Conservation (phyloP, 1,140 invertebrate genomes). For the Rhopalosiphum maidis region DNA sequence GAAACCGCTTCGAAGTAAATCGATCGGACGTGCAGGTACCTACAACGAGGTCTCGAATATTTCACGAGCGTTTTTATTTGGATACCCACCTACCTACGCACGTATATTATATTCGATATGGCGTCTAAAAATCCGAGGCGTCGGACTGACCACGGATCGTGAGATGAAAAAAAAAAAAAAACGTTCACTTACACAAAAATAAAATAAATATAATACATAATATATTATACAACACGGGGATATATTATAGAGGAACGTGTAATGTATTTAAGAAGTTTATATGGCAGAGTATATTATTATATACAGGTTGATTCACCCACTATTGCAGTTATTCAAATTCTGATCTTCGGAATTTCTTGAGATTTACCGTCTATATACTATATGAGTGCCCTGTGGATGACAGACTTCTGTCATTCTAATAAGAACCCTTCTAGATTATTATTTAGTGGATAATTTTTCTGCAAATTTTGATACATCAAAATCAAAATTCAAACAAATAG, state of each 20-base stretch:
- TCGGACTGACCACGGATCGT: background rate
- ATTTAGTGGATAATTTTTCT: too few relatives aligned
- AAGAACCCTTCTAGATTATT: too few relatives aligned
- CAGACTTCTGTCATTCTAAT: too few relatives aligned
- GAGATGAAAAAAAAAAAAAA: background rate
- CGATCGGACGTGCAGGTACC: background rate
- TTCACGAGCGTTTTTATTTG: background rate
- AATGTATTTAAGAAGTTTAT: background rate
- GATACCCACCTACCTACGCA: background rate
- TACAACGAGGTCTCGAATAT: background rate
- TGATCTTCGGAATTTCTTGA: too few relatives aligned
- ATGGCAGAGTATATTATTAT: background rate
- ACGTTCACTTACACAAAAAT: background rate
- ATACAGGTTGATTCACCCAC: background rate
- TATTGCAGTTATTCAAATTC: background rate
- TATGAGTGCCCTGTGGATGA: too few relatives aligned
- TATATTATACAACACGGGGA: background rate
- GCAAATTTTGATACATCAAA: too few relatives aligned
- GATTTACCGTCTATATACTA: too few relatives aligned
- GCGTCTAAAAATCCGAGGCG: background rate
- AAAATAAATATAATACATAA: background rate
- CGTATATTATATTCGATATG: background rate
- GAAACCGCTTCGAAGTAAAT: background rate
- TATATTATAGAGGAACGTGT: background rate
- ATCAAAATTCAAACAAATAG: too few relatives aligned